A percentile compares a stretch with the other conserved stretches of the same genome.
These are phyloP conservation scores for Myiotriccus ornatus DNA, from an alignment of 2,797 vertebrate genomes.

Conservation along the genomic window DNA sequence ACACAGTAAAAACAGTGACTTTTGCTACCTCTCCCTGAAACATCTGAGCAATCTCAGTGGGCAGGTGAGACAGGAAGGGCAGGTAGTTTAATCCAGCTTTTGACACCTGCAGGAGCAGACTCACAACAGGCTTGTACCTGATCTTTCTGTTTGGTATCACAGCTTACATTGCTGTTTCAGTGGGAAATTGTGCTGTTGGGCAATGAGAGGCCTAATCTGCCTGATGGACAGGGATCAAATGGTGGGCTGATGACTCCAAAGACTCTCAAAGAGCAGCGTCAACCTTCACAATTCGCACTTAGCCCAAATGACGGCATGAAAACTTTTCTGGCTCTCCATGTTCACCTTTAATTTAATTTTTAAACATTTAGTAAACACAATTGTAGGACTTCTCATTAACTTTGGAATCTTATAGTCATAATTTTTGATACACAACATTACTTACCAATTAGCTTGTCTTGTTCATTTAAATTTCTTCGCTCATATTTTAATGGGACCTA, in stretches of 20 bases:
- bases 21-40: not conserved
- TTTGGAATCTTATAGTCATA: conserved; percentile 90
- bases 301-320: not conserved
- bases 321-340: conserved; percentile 65
- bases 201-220: not conserved
- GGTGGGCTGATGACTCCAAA: not conserved
- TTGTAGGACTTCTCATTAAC: conserved; percentile 92
- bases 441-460: conserved; percentile 98
- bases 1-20: rapidly evolving
- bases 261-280: not conserved
- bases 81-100: not conserved
- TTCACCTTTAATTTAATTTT: conserved; percentile 81
- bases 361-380: conserved; percentile 91
- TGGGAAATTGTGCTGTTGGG: not conserved
- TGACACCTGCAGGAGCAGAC: not conserved
- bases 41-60: not conserved
- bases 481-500: conserved; percentile 98
- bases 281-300: not conserved
- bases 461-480: conserved; percentile 91
- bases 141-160: not conserved
- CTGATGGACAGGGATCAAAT: not conserved
- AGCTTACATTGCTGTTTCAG: not conserved
- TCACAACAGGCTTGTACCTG: not conserved
- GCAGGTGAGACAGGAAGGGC: not conserved
- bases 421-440: conserved; percentile 99